Conservation (phyloP, 2,113 vertebrate genomes). For the Labeo rohita region DNA sequence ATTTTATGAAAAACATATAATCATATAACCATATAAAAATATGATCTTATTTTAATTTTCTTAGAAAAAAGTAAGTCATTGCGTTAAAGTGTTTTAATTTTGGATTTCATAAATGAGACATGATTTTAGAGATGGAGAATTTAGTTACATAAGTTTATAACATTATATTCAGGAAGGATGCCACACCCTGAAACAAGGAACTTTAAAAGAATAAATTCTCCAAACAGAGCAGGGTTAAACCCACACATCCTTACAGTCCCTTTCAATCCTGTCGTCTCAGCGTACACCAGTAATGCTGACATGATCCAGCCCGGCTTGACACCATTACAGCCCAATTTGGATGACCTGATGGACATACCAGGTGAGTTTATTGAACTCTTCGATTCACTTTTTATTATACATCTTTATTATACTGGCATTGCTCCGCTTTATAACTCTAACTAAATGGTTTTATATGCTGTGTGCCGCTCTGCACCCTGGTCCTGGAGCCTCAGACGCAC, state of each 20-base stretch:
- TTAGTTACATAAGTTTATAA: constrained; percentile 42
- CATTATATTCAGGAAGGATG: constrained; percentile 40
- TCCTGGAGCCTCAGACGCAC: background rate
- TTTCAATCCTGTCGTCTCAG: constrained; percentile 69
- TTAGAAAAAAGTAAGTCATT: background rate
- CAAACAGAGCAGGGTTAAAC: background rate
- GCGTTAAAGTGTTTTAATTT: background rate
- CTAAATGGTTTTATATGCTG: background rate
- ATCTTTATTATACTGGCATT: background rate
- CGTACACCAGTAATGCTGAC: constrained; percentile 89
- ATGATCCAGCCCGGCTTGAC: constrained; percentile 95
- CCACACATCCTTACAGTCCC: background rate
- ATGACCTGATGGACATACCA: constrained; percentile 95
- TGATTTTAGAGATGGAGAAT: background rate
- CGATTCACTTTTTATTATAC: background rate
- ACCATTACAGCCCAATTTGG: constrained; percentile 91
- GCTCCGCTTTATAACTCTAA: background rate
- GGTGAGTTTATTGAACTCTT: constrained; percentile 71
- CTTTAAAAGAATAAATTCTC: constrained; percentile 40
- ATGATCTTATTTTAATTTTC: background rate
- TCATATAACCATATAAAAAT: no score
- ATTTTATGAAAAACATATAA: background rate
- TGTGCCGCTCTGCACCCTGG: background rate
- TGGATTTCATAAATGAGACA: constrained; percentile 1
- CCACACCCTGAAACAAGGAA: constrained; percentile 57